phyloP scores from a whole-genome alignment of 2,888 invertebrate genomes.

The Mellilla xanthometata region DNA sequence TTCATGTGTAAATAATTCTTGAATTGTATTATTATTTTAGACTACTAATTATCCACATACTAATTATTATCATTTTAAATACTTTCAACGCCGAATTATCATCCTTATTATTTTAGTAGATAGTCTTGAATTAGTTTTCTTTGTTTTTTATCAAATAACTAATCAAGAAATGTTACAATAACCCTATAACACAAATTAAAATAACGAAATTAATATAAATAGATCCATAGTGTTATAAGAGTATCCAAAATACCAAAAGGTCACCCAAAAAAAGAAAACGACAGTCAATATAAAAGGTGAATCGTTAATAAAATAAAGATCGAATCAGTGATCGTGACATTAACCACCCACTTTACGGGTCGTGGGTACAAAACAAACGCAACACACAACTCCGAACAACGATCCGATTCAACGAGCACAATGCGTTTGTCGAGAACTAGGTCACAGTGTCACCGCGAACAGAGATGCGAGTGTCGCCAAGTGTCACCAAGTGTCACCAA shows the following conservation, averaged over 20 bases:
- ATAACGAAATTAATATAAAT: no score
- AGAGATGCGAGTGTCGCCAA: slow-evolving; percentile 51
- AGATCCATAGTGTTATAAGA: no score
- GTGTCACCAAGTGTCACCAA: slow-evolving; percentile 42
- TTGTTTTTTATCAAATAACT: no score
- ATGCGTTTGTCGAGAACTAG: slow-evolving; percentile 55
- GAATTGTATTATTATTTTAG: no score
- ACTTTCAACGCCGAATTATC: no score
- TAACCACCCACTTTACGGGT: slow-evolving; percentile 10
- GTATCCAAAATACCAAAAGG: slow-evolving; percentile 1
- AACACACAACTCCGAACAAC: slow-evolving; percentile 30
- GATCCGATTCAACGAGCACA: slow-evolving; percentile 53
- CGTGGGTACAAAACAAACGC: slow-evolving; percentile 18
- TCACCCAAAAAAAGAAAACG: neutral
- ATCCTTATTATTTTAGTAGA: no score
- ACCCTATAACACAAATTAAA: no score
- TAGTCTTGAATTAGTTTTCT: no score
- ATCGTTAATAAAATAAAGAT: slow-evolving; percentile 4
- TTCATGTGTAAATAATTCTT: no score
- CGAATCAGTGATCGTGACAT: slow-evolving; percentile 10
- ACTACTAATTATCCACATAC: no score
- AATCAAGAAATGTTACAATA: no score
- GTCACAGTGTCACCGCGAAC: slow-evolving; percentile 58
- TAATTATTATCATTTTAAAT: no score
- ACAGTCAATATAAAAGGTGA: slow-evolving; percentile 8